Evolutionary conservation across 2,888 invertebrate species (phyloP).

Genomic region (Cerastis leucographa): DNA sequence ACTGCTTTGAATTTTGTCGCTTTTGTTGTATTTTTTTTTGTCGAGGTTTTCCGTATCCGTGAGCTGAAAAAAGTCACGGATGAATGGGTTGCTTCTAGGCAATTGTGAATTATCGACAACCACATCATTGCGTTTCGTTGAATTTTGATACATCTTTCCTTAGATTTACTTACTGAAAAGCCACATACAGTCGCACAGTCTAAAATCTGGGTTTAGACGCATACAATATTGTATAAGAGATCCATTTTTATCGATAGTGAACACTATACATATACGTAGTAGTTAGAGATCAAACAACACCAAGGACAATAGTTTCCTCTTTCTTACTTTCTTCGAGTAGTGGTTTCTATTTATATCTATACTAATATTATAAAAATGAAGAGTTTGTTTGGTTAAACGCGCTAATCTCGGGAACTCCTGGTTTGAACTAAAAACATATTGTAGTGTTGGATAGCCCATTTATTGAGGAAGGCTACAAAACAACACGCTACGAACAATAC

Average conservation of each 20-base stretch:
- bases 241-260: not conserved
- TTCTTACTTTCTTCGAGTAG: not conserved
- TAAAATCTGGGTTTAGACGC: not conserved
- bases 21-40: slow-evolving; percentile 23
- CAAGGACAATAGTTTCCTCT: not conserved
- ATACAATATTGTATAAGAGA: not conserved
- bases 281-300: not conserved
- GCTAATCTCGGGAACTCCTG: no score
- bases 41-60: slow-evolving; percentile 8
- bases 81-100: not conserved
- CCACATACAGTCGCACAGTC: not conserved
- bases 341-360: not conserved
- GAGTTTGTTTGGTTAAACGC: no score
- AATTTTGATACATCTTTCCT: not conserved
- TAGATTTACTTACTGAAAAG: not conserved
- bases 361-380: no score
- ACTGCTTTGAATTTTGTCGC: slow-evolving; percentile 30
- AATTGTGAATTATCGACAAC: not conserved
- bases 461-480: no score
- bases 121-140: not conserved
- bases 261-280: not conserved
- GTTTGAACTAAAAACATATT: no score
- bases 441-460: no score
- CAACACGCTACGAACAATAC: no score
- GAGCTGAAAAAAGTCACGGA: slow-evolving; percentile 2